Conservation (phyloP, 2,113 vertebrate species). For the Sprattus sprattus region DNA sequence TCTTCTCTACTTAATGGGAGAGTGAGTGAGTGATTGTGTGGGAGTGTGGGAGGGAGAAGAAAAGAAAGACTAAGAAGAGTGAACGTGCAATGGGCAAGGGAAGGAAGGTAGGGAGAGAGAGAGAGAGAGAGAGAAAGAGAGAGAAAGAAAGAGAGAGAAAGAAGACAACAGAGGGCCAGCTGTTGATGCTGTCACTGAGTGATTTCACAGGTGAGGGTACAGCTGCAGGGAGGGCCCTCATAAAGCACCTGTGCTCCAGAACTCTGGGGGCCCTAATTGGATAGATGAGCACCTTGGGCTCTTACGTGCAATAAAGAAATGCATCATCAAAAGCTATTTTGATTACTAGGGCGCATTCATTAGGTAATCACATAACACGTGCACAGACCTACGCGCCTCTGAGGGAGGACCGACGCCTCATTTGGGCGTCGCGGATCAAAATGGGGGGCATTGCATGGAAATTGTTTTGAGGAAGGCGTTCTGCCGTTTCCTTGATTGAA, state of each 20-base stretch:
- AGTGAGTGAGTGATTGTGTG: background rate
- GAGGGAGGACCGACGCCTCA: too few species aligned
- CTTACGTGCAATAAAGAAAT: too few species aligned
- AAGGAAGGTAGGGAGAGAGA: background rate
- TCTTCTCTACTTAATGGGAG: background rate
- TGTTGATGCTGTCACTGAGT: slow-evolving; percentile 44
- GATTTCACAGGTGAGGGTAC: slow-evolving; percentile 52
- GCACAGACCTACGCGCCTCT: too few species aligned
- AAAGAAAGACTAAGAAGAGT: slow-evolving; percentile 39
- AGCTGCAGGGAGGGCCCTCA: slow-evolving; percentile 24
- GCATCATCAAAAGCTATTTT: too few species aligned
- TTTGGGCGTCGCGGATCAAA: too few species aligned
- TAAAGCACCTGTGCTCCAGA: background rate
- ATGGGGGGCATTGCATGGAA: too few species aligned
- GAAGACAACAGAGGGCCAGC: slow-evolving; percentile 34
- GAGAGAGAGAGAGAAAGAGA: background rate
- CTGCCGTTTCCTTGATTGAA: too few species aligned
- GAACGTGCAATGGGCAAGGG: background rate
- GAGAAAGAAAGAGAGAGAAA: slow-evolving; percentile 32
- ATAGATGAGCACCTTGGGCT: too few species aligned
- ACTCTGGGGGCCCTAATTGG: background rate
- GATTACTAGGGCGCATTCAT: too few species aligned
- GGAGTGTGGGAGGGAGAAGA: background rate
- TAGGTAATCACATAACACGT: too few species aligned
- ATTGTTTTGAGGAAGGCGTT: too few species aligned